Percentiles rank a stretch among this genome's conserved stretches.
These are phyloP conservation scores for Calliphora vicina DNA, from an alignment of 1,140 invertebrate species.

Conservation along the genomic window DNA sequence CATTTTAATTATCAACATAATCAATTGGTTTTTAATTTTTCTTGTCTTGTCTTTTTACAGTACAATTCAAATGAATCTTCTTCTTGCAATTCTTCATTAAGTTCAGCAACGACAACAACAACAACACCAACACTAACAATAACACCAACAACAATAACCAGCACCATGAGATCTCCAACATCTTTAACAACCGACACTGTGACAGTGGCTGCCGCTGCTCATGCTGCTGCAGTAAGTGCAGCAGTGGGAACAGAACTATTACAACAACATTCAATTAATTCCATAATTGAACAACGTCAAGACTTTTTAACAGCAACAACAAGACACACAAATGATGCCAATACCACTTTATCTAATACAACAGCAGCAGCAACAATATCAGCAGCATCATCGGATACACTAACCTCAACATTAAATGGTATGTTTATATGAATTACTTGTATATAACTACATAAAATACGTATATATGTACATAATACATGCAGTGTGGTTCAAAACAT, in stretches of 20 bases:
- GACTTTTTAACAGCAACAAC: slow-evolving; percentile 42
- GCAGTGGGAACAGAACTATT: slow-evolving; percentile 60
- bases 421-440: no score
- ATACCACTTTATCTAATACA: neutral
- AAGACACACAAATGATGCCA: neutral
- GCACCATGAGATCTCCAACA: slow-evolving; percentile 22
- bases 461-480: no score
- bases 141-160: neutral
- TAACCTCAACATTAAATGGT: slow-evolving; percentile 58
- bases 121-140: neutral
- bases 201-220: neutral
- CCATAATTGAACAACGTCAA: slow-evolving; percentile 62
- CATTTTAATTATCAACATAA: no score
- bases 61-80: slow-evolving; percentile 28
- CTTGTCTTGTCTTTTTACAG: neutral
- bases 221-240: neutral
- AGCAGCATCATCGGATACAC: slow-evolving; percentile 47
- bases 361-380: neutral
- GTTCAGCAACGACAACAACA: neutral
- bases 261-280: slow-evolving; percentile 66
- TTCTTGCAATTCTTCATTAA: slow-evolving; percentile 3
- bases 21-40: no score
- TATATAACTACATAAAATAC: no score
- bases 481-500: no score
- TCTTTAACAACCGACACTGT: slow-evolving; percentile 19